phyloP scores from a whole-genome alignment of 2,113 vertebrate species.

The Tursiops truncatus region DNA sequence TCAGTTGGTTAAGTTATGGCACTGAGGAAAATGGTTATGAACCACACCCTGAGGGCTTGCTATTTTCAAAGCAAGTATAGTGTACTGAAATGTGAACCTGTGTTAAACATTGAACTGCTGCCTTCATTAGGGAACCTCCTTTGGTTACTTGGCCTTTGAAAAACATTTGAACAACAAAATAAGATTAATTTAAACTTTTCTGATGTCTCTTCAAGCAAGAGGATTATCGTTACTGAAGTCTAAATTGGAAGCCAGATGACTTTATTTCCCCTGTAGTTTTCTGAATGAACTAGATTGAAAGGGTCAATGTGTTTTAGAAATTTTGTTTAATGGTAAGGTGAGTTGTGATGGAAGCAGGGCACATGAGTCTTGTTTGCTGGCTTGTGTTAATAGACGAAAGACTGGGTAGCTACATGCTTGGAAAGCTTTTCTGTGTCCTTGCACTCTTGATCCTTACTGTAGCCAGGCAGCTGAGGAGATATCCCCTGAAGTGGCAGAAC shows the following conservation, averaged over 20 bases:
- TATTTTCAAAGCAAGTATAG: not conserved
- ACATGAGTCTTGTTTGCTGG: not conserved
- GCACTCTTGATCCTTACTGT: constrained; percentile 15
- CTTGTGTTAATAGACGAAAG: constrained; percentile 45
- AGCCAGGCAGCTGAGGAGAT: constrained; percentile 79
- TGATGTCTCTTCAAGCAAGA: constrained; percentile 35
- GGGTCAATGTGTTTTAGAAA: constrained; percentile 40
- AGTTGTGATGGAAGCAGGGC: not conserved
- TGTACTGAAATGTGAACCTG: not conserved
- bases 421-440: constrained; percentile 30
- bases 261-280: constrained; percentile 41
- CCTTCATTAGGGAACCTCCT: not conserved
- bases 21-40: constrained; percentile 1
- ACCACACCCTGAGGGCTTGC: not conserved
- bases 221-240: constrained; percentile 49
- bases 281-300: constrained; percentile 38
- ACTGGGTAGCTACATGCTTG: not conserved
- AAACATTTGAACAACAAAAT: constrained; percentile 10
- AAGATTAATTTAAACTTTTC: constrained; percentile 40
- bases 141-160: constrained; percentile 30
- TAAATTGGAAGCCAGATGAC: constrained; percentile 17
- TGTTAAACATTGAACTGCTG: not conserved
- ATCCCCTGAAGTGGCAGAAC: constrained; percentile 79
- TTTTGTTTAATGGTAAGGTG: not conserved
- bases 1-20: not conserved